Percentiles rank a stretch among this genome's conserved stretches.
Evolutionary conservation across 2,797 vertebrate species (phyloP).

Genomic region (Parotocinclus haroldoi): DNA sequence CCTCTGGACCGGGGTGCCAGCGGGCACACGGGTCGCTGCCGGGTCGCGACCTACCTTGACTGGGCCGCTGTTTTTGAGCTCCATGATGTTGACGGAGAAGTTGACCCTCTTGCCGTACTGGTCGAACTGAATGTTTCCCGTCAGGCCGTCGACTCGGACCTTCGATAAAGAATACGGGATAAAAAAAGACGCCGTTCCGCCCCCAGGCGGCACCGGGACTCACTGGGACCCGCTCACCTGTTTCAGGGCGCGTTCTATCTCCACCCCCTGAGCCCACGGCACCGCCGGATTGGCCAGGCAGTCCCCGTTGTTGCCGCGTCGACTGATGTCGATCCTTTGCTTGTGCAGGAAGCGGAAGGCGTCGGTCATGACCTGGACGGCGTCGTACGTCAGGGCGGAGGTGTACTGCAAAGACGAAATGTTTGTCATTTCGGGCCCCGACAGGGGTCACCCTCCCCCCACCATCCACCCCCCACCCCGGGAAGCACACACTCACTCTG

Average conservation of each 20-base stretch:
- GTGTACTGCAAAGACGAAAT: conserved; percentile 77
- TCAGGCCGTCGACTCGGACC: conserved; percentile 92
- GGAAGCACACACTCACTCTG: conserved; percentile 70
- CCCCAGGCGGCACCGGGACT: too few species aligned
- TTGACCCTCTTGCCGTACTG: conserved; percentile 95
- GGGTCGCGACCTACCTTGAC: conserved; percentile 81
- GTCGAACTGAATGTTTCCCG: conserved; percentile 96
- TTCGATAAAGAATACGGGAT: conserved; percentile 51
- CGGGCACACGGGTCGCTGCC: background rate
- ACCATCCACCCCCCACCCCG: too few species aligned
- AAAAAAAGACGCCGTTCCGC: background rate
- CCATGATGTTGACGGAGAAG: conserved; percentile 95
- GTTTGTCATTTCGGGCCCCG: too few species aligned
- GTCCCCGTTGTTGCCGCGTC: conserved; percentile 92
- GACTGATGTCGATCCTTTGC: conserved; percentile 92
- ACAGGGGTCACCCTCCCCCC: too few species aligned
- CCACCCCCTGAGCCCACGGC: conserved; percentile 94
- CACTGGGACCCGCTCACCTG: conserved; percentile 67
- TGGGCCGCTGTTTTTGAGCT: conserved; percentile 92
- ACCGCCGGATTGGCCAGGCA: conserved; percentile 96
- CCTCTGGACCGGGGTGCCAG: too few species aligned
- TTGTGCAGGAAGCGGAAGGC: conserved; percentile 93
- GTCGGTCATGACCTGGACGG: conserved; percentile 96
- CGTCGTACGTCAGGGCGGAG: conserved; percentile 92
- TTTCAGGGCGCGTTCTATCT: conserved; percentile 95